Evolutionary conservation across 2,888 invertebrate species (phyloP).

Genomic region (Thereva nobilitata): DNA sequence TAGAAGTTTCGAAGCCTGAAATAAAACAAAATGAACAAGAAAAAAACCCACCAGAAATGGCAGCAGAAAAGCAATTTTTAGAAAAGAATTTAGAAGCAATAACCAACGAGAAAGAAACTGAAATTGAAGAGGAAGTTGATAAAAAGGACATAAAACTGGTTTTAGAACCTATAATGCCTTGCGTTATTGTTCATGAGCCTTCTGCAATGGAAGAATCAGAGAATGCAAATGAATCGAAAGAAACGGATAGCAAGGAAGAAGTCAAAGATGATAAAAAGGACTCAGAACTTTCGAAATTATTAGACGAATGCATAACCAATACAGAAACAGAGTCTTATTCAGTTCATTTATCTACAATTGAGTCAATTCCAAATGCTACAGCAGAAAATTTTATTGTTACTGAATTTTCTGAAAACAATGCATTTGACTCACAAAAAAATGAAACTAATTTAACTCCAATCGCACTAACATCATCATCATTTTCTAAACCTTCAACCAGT

Average conservation of each 20-base stretch:
- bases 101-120: too few relatives aligned
- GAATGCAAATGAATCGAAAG: neutral
- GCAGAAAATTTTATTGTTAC: neutral
- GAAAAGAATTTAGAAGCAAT: neutral
- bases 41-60: too few relatives aligned
- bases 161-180: constrained; percentile 13
- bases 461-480: constrained; percentile 30
- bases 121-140: constrained; percentile 24
- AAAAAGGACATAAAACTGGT: neutral
- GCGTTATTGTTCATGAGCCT: constrained; percentile 36
- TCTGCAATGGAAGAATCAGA: constrained; percentile 29
- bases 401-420: neutral
- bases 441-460: neutral
- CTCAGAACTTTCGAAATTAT: constrained; percentile 23
- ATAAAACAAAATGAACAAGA: neutral
- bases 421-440: constrained; percentile 1
- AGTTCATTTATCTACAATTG: constrained; percentile 15
- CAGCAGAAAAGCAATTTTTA: too few relatives aligned
- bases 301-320: constrained; percentile 16
- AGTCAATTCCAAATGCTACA: neutral
- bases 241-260: neutral
- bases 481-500: constrained; percentile 41
- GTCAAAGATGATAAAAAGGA: constrained; percentile 1
- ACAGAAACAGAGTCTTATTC: constrained; percentile 9
- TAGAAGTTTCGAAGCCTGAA: neutral